Percentiles rank a stretch among this genome's conserved stretches.
These are phyloP conservation scores for Poeciliopsis presidionis DNA, from an alignment of 2,797 vertebrate genomes.

Conservation along the genomic window DNA sequence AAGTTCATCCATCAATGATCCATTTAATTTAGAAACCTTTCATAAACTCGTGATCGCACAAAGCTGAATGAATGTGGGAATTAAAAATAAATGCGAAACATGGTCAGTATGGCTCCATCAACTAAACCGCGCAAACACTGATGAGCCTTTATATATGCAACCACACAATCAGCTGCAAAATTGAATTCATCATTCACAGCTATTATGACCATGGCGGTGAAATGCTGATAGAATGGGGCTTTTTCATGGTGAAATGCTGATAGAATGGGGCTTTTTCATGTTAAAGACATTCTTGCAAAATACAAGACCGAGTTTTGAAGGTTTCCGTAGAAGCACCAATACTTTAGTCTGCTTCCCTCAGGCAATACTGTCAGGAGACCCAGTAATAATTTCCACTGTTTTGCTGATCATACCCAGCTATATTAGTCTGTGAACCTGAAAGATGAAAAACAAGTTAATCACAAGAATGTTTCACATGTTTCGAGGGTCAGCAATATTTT, in stretches of 20 bases:
- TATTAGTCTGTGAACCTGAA: background rate
- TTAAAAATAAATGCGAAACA: background rate
- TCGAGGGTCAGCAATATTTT: background rate
- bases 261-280: background rate
- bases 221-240: background rate
- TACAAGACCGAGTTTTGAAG: background rate
- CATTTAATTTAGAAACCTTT: background rate
- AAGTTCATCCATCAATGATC: background rate
- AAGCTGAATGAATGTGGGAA: background rate
- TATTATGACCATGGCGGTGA: background rate
- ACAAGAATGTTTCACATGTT: background rate
- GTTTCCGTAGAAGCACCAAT: background rate
- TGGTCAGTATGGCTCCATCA: background rate
- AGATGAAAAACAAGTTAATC: background rate
- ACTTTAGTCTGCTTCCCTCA: background rate
- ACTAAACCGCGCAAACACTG: background rate
- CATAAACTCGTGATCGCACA: background rate
- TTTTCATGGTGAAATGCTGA: background rate
- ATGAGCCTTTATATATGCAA: background rate
- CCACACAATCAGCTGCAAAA: background rate
- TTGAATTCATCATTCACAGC: background rate
- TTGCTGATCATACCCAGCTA: background rate
- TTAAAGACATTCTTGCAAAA: background rate
- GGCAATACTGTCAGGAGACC: background rate
- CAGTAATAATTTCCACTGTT: slow-evolving; percentile 2